phyloP scores from a whole-genome alignment of 2,888 invertebrate genomes.

The Eupithecia pulchellata region DNA sequence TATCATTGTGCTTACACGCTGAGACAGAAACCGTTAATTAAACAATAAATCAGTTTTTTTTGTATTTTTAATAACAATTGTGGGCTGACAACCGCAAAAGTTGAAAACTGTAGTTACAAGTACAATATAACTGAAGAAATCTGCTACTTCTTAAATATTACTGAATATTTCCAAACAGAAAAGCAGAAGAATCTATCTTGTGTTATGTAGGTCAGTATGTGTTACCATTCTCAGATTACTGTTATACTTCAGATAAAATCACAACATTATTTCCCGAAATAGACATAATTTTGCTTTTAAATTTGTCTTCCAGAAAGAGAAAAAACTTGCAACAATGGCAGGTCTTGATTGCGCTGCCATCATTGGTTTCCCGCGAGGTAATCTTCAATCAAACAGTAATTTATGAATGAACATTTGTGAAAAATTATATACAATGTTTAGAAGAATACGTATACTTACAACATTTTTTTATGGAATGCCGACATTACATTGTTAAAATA shows the following conservation, averaged over 20 bases:
- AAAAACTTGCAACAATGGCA: neutral
- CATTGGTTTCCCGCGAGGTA: neutral
- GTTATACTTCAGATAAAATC: neutral
- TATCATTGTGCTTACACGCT: neutral
- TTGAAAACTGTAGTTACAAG: too few relatives aligned
- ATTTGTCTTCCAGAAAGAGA: neutral
- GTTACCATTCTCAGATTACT: neutral
- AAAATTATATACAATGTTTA: neutral
- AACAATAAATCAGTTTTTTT: neutral
- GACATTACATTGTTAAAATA: conserved; percentile 15
- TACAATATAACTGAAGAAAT: too few relatives aligned
- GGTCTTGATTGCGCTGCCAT: neutral
- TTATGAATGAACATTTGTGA: neutral
- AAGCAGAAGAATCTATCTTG: neutral
- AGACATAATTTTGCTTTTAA: too few relatives aligned
- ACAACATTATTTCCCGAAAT: neutral
- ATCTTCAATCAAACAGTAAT: neutral
- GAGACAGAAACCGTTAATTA: neutral
- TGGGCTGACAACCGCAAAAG: too few relatives aligned
- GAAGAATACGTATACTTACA: conserved; percentile 9
- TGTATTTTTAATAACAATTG: too few relatives aligned
- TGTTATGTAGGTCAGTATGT: too few relatives aligned
- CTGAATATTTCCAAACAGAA: neutral
- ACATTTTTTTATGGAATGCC: conserved; percentile 20
- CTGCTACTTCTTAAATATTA: too few relatives aligned